Evolutionary conservation across 2,113 vertebrate genomes (phyloP).

Genomic region (Petaurus breviceps): DNA sequence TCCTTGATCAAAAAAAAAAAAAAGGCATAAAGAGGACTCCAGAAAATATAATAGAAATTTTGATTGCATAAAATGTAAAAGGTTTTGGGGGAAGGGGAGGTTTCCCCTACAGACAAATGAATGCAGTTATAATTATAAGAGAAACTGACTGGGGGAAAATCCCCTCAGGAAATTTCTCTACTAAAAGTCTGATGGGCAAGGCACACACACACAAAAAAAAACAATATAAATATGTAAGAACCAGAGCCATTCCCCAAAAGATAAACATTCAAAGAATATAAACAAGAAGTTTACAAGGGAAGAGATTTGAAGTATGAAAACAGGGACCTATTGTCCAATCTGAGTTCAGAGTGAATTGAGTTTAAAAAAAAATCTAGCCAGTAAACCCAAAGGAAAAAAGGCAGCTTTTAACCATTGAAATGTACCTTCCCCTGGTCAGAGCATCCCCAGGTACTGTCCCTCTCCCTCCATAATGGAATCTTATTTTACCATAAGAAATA

Average conservation of each 20-base stretch:
- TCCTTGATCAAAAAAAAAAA: neutral
- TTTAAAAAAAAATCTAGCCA: too few relatives aligned
- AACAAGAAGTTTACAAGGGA: neutral
- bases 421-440: too few relatives aligned
- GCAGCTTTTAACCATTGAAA: too few relatives aligned
- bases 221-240: neutral
- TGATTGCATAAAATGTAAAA: neutral
- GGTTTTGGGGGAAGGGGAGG: too few relatives aligned
- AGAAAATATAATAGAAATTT: neutral
- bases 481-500: neutral
- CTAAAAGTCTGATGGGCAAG: neutral
- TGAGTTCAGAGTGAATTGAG: too few relatives aligned
- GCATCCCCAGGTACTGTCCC: too few relatives aligned
- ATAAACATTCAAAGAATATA: neutral
- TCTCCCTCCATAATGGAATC: neutral
- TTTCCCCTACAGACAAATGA: neutral
- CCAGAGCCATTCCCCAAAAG: neutral
- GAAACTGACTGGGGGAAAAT: neutral
- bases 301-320: neutral
- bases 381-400: too few relatives aligned
- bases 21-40: neutral
- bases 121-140: neutral
- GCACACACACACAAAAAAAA: neutral
- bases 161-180: neutral
- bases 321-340: too few relatives aligned